phyloP scores from a whole-genome alignment of 2,888 invertebrate genomes.

The Heliconius sara region DNA sequence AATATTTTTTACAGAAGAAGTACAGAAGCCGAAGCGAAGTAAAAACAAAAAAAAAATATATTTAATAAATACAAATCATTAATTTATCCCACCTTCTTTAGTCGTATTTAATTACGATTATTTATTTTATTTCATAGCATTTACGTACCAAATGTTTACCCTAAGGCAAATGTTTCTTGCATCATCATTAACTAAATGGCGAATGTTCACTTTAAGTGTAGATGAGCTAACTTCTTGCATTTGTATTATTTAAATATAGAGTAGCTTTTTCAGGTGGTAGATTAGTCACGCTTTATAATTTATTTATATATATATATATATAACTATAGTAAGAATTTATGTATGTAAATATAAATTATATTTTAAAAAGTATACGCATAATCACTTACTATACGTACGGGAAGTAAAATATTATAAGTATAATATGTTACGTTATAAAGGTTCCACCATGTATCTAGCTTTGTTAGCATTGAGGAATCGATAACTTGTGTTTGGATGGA shows the following conservation, averaged over 20 bases:
- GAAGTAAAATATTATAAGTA: neutral
- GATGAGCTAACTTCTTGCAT: constrained; percentile 39
- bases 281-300: neutral
- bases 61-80: neutral
- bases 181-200: constrained; percentile 45
- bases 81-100: constrained; percentile 13
- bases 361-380: neutral
- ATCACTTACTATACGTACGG: neutral
- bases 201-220: constrained; percentile 42
- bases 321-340: neutral
- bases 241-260: constrained; percentile 35
- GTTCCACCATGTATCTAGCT: neutral
- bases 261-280: constrained; percentile 22
- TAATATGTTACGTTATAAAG: neutral
- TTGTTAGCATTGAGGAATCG: constrained; percentile 1
- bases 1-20: neutral
- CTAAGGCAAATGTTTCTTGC: constrained; percentile 37
- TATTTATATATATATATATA: neutral
- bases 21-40: too few species aligned
- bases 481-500: neutral
- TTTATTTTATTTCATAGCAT: constrained; percentile 29
- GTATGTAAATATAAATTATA: neutral
- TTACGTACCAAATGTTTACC: constrained; percentile 40
- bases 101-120: constrained; percentile 27
- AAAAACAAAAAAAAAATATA: constrained; percentile 6